Evolutionary conservation across 1,140 invertebrate species (phyloP), one percentile per base, ranked within the genome.

Genomic region (Hestina assimilis): DNA sequence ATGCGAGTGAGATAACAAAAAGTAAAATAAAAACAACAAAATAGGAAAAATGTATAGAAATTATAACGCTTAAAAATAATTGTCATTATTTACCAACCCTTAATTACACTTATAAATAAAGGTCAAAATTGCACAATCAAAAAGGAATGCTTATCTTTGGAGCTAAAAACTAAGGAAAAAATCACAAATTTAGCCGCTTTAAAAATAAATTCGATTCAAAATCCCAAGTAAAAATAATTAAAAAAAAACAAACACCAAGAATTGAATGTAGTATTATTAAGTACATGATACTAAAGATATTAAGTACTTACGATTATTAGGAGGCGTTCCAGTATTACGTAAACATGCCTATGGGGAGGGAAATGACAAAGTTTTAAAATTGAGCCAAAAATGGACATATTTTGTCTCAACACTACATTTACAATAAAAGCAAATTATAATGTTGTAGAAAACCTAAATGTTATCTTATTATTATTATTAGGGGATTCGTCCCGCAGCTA

Each of bases 91-190:
- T 38, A 41, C 4, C 52, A 62, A 61, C 45, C 45, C 58, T 60
- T 57, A 71, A 50, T 72, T 72, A 74, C 54, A 63, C 75, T 75
- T 81, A 81, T 24, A 51, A 64, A 59, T 69, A 74, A 26, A 51
- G 57, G 72, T 79, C 69, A 78, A 83, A 78, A 85, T 87, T 83
- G 83, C 80, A 85, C 83, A 66, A 75, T 58, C 52, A 66, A 65
- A 63, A 68, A 78, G 75, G 71, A 79, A 84, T 66, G 63, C 68
- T 59, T 66, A 72, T 82, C 81, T 87, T 87, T 84, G 82, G 80
- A 63, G 61, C 73, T 83, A 85, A 58, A 82, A 73, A 78, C 38
- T 59, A 63, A 72, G 72, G 78, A 35, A 78, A 71, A 75, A 79
- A 82, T 84, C 79, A 87, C 83, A 83, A 81, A 75, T 56, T 59